These are phyloP conservation scores for Nebria salina DNA, from an alignment of 2,888 invertebrate genomes.

Conservation along the genomic window DNA sequence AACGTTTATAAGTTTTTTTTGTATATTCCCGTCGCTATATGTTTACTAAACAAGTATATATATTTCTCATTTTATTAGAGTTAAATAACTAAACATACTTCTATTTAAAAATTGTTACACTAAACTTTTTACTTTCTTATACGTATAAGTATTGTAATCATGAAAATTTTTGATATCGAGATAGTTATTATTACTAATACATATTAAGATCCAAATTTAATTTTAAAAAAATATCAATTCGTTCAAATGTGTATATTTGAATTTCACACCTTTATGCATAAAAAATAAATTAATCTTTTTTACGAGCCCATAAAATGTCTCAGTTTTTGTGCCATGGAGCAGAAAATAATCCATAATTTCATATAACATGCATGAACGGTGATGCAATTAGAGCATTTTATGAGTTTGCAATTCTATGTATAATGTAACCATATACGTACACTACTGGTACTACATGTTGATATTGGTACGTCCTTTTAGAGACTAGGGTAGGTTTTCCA, in stretches of 20 bases:
- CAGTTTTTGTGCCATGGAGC: background rate
- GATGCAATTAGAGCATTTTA: background rate
- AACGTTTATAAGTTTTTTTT: too few relatives aligned
- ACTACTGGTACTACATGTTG: background rate
- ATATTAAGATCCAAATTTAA: too few relatives aligned
- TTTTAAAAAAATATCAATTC: background rate
- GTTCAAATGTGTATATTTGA: background rate
- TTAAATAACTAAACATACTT: too few relatives aligned
- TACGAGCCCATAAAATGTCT: background rate
- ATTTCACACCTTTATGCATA: background rate
- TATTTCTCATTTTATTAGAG: too few relatives aligned
- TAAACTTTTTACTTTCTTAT: too few relatives aligned
- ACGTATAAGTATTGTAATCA: too few relatives aligned
- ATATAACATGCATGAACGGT: background rate
- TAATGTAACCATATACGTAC: background rate
- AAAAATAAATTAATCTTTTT: background rate
- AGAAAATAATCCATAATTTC: background rate
- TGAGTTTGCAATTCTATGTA: background rate
- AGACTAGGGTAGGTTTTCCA: background rate
- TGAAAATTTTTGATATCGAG: too few relatives aligned
- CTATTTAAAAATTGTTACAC: too few relatives aligned
- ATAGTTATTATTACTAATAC: too few relatives aligned
- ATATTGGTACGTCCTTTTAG: background rate
- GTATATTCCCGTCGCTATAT: too few relatives aligned
- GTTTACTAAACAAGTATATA: too few relatives aligned